These are phyloP conservation scores for Neelides sp. DNA, from an alignment of 1,140 invertebrate genomes.

Conservation along the genomic window DNA sequence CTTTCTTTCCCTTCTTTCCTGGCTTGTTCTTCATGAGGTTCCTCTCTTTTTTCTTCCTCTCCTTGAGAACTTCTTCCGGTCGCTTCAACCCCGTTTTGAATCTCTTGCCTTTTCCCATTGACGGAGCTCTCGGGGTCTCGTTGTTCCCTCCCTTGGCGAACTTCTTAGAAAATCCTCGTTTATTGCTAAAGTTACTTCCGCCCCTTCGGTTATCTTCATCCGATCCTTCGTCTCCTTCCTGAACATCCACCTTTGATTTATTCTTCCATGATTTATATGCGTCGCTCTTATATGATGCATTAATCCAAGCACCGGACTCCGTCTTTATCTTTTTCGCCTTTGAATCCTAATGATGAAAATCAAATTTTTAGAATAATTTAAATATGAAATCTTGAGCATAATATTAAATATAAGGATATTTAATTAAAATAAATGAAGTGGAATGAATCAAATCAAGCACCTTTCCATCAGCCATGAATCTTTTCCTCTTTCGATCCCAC, in stretches of 20 bases:
- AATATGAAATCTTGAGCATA: conserved; percentile 3
- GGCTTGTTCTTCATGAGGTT: conserved; percentile 35
- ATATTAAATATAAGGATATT: not conserved
- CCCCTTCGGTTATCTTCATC: conserved; percentile 38
- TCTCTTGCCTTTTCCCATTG: conserved; percentile 35
- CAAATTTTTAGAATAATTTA: not conserved
- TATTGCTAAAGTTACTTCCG: conserved; percentile 1
- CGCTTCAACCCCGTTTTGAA: conserved; percentile 46
- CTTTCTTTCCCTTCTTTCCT: conserved; percentile 10
- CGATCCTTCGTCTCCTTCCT: conserved; percentile 45
- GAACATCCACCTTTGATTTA: conserved; percentile 56
- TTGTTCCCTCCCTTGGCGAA: conserved; percentile 40
- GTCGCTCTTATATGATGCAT: conserved; percentile 83
- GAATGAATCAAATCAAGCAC: too few relatives aligned
- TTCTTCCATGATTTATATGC: conserved; percentile 78
- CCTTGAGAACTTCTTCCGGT: conserved; percentile 57
- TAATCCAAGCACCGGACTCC: conserved; percentile 85
- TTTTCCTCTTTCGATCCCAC: conserved; percentile 87
- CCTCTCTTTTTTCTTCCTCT: conserved; percentile 44
- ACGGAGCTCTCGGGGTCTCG: conserved; percentile 40
- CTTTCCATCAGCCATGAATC: conserved; percentile 62
- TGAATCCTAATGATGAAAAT: conserved; percentile 37
- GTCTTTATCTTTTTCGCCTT: conserved; percentile 74
- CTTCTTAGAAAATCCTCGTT: conserved; percentile 19
- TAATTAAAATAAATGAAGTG: not conserved